Evolutionary conservation across 2,113 vertebrate species (phyloP).

Genomic region (Anarhynchus alexandrinus): DNA sequence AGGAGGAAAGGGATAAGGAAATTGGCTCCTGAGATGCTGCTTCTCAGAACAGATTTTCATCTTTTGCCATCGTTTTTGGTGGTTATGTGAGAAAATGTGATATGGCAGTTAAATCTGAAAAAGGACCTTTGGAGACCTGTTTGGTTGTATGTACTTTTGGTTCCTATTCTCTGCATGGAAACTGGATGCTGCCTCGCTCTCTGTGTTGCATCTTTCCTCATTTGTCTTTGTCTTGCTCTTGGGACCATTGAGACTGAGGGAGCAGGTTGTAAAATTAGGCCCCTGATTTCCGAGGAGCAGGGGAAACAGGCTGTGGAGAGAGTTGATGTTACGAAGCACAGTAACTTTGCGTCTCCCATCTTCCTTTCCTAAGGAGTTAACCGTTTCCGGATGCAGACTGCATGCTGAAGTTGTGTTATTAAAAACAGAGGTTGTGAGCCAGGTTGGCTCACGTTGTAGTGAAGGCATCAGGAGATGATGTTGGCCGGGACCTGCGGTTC

Average conservation of each 20-base stretch:
- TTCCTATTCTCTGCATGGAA: not conserved
- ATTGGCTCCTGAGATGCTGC: not conserved
- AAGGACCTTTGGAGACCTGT: not conserved
- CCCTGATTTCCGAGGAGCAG: not conserved
- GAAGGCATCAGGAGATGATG: rapidly evolving
- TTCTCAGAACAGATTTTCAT: not conserved
- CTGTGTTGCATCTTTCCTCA: not conserved
- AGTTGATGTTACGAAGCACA: not conserved
- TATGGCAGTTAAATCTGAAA: not conserved
- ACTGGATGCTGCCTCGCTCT: not conserved
- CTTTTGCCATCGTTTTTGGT: not conserved
- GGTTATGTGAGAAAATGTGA: not conserved
- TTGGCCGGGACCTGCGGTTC: not conserved
- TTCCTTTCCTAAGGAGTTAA: not conserved
- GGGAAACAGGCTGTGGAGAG: not conserved
- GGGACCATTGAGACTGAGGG: not conserved
- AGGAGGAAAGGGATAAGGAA: not conserved
- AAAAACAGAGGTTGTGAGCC: not conserved
- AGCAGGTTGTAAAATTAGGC: not conserved
- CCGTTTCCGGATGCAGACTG: not conserved
- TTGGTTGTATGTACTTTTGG: not conserved
- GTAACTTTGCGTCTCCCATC: not conserved
- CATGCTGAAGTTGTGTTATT: not conserved
- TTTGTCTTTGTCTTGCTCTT: not conserved
- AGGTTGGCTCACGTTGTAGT: not conserved